Percentiles rank a stretch among this genome's conserved stretches.
phyloP scores from a whole-genome alignment of 2,797 vertebrate species.

The Phataginus tricuspis region DNA sequence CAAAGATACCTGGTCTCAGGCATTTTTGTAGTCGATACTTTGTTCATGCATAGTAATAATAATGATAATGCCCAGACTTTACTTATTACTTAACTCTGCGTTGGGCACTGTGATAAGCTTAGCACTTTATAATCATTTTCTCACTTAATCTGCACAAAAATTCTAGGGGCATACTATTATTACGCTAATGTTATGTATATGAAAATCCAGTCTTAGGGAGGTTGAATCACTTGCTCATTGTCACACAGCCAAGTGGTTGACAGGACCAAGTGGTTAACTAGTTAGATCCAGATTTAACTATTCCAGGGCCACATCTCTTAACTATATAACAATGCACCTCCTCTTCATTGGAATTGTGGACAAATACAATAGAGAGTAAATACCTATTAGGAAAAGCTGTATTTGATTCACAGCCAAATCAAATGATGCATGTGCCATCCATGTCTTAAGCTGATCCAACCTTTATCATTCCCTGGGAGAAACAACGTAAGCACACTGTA shows the following conservation, averaged over 20 bases:
- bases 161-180: background rate
- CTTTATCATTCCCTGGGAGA: background rate
- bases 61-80: background rate
- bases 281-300: background rate
- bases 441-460: background rate
- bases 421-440: background rate
- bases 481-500: background rate
- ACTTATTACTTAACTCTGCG: background rate
- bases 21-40: background rate
- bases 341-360: background rate
- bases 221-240: background rate
- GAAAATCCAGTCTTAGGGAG: background rate
- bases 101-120: background rate
- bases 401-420: slow-evolving; percentile 24
- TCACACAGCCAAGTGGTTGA: background rate
- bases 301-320: background rate
- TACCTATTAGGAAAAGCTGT: background rate
- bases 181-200: background rate
- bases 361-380: background rate
- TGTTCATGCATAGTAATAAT: background rate
- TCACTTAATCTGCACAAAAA: background rate
- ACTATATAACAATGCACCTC: background rate
- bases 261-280: background rate
- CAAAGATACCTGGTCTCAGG: background rate
- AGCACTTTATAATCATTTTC: background rate